Evolutionary conservation across 2,797 vertebrate species (phyloP).

Genomic region (Clamator glandarius): DNA sequence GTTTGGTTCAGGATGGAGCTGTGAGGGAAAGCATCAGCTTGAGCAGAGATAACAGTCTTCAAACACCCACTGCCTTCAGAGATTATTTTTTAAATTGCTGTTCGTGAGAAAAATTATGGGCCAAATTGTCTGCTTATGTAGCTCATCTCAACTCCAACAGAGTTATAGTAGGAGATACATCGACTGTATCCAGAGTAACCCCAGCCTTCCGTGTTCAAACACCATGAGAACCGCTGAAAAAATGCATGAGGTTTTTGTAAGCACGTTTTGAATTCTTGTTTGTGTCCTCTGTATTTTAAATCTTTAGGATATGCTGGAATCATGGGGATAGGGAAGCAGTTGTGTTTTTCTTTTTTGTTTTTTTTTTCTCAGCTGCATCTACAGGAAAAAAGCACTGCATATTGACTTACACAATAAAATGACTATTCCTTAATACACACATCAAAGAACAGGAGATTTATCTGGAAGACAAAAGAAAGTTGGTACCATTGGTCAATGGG

Average conservation of each 20-base stretch:
- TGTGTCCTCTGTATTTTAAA: not conserved
- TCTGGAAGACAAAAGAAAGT: not conserved
- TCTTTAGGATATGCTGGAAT: not conserved
- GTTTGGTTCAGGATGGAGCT: not conserved
- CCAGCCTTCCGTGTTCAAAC: not conserved
- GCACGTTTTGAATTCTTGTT: not conserved
- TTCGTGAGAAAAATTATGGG: not conserved
- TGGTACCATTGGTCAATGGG: not conserved
- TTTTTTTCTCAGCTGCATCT: not conserved
- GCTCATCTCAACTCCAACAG: conserved; percentile 37
- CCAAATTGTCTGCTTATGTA: conserved; percentile 24
- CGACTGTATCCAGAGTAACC: not conserved
- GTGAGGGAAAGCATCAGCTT: not conserved
- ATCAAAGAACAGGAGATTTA: not conserved
- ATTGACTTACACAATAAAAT: not conserved
- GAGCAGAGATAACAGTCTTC: not conserved
- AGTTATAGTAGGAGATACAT: not conserved
- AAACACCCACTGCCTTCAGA: conserved; percentile 27
- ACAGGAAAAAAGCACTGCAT: not conserved
- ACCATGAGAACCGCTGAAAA: conserved; percentile 12
- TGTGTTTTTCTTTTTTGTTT: too few relatives aligned
- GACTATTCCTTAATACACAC: not conserved
- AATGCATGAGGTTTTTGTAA: conserved; percentile 7
- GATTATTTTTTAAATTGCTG: conserved; percentile 31
- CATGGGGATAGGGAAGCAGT: not conserved